phyloP scores from a whole-genome alignment of 2,113 vertebrate genomes.

The Oncorhynchus gorbuscha region DNA sequence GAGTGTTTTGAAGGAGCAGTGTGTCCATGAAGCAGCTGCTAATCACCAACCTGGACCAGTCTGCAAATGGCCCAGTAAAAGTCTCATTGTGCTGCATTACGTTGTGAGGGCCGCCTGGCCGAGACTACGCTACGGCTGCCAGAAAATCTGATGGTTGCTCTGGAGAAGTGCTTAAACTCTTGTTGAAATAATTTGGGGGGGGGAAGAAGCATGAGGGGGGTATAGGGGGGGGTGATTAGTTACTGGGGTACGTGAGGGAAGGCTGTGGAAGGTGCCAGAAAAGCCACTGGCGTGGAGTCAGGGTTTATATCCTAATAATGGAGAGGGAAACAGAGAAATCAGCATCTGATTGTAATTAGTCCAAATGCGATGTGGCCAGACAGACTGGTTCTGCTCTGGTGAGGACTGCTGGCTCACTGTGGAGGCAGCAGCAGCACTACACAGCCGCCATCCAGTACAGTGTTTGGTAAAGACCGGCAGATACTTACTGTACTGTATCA shows the following conservation, averaged over 20 bases:
- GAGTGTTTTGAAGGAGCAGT: slow-evolving; percentile 2
- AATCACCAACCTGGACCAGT: slow-evolving; percentile 38
- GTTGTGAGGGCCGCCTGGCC: not conserved
- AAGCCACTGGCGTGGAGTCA: slow-evolving; percentile 31
- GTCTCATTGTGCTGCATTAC: slow-evolving; percentile 24
- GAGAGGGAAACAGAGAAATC: slow-evolving; percentile 33
- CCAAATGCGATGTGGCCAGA: slow-evolving; percentile 11
- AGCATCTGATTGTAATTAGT: slow-evolving; percentile 48
- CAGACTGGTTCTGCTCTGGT: no score
- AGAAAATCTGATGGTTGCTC: slow-evolving; percentile 31
- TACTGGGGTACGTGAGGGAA: not conserved
- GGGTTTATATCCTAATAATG: slow-evolving; percentile 38
- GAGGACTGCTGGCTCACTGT: no score
- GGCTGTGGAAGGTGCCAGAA: slow-evolving; percentile 34
- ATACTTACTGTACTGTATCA: no score
- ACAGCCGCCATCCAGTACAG: no score
- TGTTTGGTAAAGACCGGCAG: no score
- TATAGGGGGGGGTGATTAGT: not conserved
- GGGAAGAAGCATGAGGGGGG: slow-evolving; percentile 3
- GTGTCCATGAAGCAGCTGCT: slow-evolving; percentile 36
- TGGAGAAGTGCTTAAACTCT: slow-evolving; percentile 40
- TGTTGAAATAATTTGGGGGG: not conserved
- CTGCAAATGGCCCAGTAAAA: slow-evolving; percentile 36
- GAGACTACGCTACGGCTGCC: slow-evolving; percentile 18
- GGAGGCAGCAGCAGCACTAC: no score